Conservation (phyloP, 2,888 invertebrate species). For the Ethmia dodecea region DNA sequence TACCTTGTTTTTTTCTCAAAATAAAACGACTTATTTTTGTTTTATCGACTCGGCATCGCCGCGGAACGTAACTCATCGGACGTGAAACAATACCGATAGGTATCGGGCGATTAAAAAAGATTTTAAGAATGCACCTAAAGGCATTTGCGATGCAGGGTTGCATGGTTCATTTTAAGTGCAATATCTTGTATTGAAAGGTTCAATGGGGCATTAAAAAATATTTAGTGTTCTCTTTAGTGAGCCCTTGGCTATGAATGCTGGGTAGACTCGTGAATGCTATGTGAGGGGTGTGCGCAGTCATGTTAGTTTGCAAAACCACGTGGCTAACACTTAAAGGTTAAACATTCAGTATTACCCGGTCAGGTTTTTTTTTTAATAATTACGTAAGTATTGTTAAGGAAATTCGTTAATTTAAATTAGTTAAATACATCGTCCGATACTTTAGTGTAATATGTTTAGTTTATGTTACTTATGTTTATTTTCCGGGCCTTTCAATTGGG, state of each 20-base stretch:
- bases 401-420: no score
- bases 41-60: conserved; percentile 55
- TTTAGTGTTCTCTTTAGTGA: conserved; percentile 15
- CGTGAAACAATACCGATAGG: conserved; percentile 67
- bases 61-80: conserved; percentile 56
- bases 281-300: no score
- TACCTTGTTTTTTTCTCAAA: conserved; percentile 39
- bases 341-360: no score
- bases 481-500: no score
- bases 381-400: no score
- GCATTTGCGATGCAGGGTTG: conserved; percentile 50
- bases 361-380: no score
- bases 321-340: no score
- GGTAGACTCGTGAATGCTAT: no score
- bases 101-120: conserved; percentile 61
- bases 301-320: no score
- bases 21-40: conserved; percentile 59
- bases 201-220: conserved; percentile 39
- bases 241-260: conserved; percentile 10
- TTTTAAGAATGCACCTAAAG: conserved; percentile 44
- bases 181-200: conserved; percentile 53
- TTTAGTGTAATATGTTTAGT: no score
- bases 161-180: conserved; percentile 59
- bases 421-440: no score
- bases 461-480: no score